Base-by-base conservation (phyloP, 2,113 vertebrate genomes). In the Podiceps cristatus region DNA sequence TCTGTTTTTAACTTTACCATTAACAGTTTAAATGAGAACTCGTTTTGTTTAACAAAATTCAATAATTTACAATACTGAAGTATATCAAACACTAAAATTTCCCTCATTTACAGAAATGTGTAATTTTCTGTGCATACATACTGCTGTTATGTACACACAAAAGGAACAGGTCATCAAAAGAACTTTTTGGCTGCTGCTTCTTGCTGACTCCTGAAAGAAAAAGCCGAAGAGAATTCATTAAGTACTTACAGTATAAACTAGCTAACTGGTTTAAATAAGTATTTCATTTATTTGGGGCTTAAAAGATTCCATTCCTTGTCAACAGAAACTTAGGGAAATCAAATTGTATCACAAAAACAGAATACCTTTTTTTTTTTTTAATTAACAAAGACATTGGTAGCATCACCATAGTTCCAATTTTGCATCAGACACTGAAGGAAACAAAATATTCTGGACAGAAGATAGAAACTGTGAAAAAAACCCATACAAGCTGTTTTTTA, bases 131-230 rank as follows among this genome's bases (percentile, higher is more conserved):
- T 95, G 97, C 88, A 94, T 93, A 97, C 95, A 95, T 81, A 97
- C 96, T 81, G 88, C 82, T 96, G 62, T 77, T 44, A 96, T 64
- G 93, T 81, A 96, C 44, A 63, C 87, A 94, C 94, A 97, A 97
- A 88, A 31, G 18, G 75, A 71, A 79, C 14, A 18, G 84, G 88
- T 97, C 97, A 98, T 99, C 99, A 99, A 99, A 99, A 99, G 98
- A 99, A 99, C 97, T 99, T 99, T 98, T 99, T 99, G 63, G 99
- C 99, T 69, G 99, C 99, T 97, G 99, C 99, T 99, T 99, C 99
- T 97, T 99, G 99, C 95, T 99, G 99, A 98, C 98, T 99, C 98
- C 99, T 99, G 94, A n/a, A 88, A 88, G 78, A 68, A 67, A 91
- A 97, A 56, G 80, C 72, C 96, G 37, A 75, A 66, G 24, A 95